Conservation (phyloP, 2,888 invertebrate species). For the Asteroscopus sphinx region DNA sequence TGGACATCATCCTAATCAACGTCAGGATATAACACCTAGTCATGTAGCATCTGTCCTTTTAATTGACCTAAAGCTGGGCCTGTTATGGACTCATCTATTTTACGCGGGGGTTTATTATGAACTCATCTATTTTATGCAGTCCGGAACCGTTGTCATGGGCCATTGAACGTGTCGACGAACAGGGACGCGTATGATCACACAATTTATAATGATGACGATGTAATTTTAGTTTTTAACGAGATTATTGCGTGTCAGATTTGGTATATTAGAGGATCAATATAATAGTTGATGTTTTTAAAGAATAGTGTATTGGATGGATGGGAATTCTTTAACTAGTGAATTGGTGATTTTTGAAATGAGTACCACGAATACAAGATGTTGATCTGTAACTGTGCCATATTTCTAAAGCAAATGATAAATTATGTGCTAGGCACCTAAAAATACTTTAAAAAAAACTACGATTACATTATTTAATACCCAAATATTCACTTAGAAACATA, state of each 20-base stretch:
- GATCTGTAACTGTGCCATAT: too few relatives aligned
- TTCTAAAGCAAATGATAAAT: too few relatives aligned
- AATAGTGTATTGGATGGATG: background rate
- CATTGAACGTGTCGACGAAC: conserved; percentile 40
- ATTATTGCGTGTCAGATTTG: conserved; percentile 18
- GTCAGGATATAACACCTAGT: conserved; percentile 66
- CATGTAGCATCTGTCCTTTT: conserved; percentile 71
- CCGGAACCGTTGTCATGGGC: conserved; percentile 67
- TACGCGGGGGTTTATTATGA: conserved; percentile 79
- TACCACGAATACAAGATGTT: too few relatives aligned
- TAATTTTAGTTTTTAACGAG: conserved; percentile 46
- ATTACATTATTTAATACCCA: too few relatives aligned
- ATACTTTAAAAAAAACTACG: too few relatives aligned
- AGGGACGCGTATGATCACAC: conserved; percentile 50
- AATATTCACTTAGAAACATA: too few relatives aligned
- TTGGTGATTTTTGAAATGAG: too few relatives aligned
- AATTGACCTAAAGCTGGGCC: conserved; percentile 79
- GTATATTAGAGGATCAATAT: conserved; percentile 15
- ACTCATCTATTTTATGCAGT: conserved; percentile 78
- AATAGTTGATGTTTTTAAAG: conserved; percentile 8
- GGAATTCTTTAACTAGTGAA: too few relatives aligned
- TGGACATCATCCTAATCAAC: conserved; percentile 65
- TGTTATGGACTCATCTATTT: conserved; percentile 83
- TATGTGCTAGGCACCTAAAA: too few relatives aligned
- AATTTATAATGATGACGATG: conserved; percentile 68